Percentiles rank a stretch among this genome's conserved stretches.
These are phyloP conservation scores for Bombus turneri DNA, from an alignment of 1,140 invertebrate genomes.

Conservation along the genomic window DNA sequence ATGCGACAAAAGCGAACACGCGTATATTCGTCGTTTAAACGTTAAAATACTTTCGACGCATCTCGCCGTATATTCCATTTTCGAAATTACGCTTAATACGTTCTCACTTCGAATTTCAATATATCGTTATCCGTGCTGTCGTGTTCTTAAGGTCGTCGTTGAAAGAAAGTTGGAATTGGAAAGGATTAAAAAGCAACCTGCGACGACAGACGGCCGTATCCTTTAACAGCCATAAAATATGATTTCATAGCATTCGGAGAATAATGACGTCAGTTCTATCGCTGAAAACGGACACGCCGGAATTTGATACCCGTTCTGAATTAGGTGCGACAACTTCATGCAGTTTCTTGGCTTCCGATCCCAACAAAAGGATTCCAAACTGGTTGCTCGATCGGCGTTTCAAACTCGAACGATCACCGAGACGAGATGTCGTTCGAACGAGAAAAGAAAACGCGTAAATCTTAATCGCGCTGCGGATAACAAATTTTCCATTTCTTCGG, in stretches of 20 bases:
- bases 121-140: background rate
- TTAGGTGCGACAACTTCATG: slow-evolving; percentile 45
- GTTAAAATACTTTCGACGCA: no score
- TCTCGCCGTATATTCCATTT: no score
- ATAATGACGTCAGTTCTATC: slow-evolving; percentile 44
- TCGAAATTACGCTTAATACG: background rate
- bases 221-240: slow-evolving; percentile 41
- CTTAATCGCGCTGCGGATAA: background rate
- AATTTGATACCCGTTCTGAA: slow-evolving; percentile 46
- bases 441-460: background rate
- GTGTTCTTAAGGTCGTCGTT: background rate
- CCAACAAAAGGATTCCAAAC: slow-evolving; percentile 38
- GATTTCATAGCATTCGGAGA: slow-evolving; percentile 43
- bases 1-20: no score
- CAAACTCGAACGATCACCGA: background rate
- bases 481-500: no score
- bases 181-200: background rate
- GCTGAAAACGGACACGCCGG: slow-evolving; percentile 38
- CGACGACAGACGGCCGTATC: background rate
- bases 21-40: no score
- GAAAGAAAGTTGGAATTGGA: background rate
- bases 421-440: background rate
- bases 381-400: slow-evolving; percentile 19
- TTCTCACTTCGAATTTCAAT: background rate
- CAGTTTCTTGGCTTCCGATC: slow-evolving; percentile 45